These are phyloP conservation scores for Sorex araneus DNA, from an alignment of 2,113 vertebrate species.

Conservation along the genomic window DNA sequence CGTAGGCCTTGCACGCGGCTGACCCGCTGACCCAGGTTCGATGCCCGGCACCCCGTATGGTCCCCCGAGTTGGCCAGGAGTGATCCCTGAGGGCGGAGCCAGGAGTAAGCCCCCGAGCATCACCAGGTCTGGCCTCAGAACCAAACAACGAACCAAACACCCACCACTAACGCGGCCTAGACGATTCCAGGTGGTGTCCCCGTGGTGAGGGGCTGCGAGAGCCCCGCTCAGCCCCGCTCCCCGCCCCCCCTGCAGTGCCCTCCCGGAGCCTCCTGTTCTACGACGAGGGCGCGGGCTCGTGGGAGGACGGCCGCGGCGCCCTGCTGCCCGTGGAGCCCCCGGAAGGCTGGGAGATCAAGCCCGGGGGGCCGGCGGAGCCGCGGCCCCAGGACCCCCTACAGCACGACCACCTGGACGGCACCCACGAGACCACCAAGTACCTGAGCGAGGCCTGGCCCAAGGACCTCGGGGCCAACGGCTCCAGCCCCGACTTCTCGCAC, in stretches of 20 bases:
- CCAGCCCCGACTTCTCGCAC: slow-evolving; percentile 87
- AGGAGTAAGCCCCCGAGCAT: no score
- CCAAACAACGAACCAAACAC: no score
- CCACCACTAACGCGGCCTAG: no score
- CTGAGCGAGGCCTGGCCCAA: slow-evolving; percentile 89
- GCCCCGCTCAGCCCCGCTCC: no score
- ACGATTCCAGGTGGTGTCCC: no score
- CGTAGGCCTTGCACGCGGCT: no score
- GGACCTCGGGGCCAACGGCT: slow-evolving; percentile 85
- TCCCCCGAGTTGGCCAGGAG: no score
- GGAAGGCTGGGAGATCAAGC: slow-evolving; percentile 90
- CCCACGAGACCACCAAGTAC: slow-evolving; percentile 91
- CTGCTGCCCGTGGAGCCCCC: slow-evolving; percentile 91
- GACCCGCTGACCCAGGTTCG: no score
- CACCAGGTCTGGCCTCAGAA: no score
- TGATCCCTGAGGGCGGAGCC: no score
- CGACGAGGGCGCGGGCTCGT: slow-evolving; percentile 92
- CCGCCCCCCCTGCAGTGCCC: slow-evolving; percentile 90
- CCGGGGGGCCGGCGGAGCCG: slow-evolving; percentile 86
- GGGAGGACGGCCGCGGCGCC: slow-evolving; percentile 92
- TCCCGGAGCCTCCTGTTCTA: slow-evolving; percentile 98
- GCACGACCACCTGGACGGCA: slow-evolving; percentile 83
- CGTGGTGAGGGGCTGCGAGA: no score
- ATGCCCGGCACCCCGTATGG: no score
- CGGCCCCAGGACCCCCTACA: slow-evolving; percentile 82